Evolutionary conservation across 2,888 invertebrate species (phyloP), one percentile per base, ranked within the genome.

Genomic region (Deroplatys truncata): DNA sequence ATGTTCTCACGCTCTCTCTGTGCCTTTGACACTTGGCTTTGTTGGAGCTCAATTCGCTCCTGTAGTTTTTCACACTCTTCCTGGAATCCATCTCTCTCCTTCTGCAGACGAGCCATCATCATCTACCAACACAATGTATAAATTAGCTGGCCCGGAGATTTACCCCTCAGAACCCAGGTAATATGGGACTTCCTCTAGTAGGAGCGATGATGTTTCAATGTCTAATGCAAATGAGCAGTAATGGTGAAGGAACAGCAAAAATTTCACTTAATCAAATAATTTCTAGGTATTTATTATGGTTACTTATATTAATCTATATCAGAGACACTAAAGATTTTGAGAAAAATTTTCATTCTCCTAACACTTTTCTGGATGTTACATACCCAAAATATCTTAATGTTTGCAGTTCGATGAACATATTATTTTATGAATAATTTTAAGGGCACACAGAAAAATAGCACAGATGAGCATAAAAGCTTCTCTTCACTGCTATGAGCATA

Each of bases 1-100:
- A 97, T 95, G 91, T 97, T 97, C 92, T 98, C 98, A 91, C 97
- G 95, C 92, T 98, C 98, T 49, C 98, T 95, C 91, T 97, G 97
- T 49, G 97, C 96, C 93, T 98, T 96, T 91, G 96, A 96, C 86
- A 98, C 95, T 91, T 98, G 97, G 88, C 96, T 97, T 91, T 97
- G 96, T 84, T 97, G 96, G 29, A 97, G 95, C 92, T 98, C 98
- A 25, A 97, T 95, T 88, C 97, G 95, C 93, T 98, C 98, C 92
- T 97, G 97, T 91, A 97, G 94, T 92, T 97, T 96, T 89, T 97
- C 97, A 91, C 96, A 95, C 91, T 98, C 98, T 86, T 97, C 97
- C 90, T 97, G 95, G 91, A 97, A 96, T 91, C 95, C 94, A 93
- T 98, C 98, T 91, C 97, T 95, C 93, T 98, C 98, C 94, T 98